phyloP scores from a whole-genome alignment of 30 jellyfish, hydroid and myxozoan genomes.

The Hydractinia echinata region DNA sequence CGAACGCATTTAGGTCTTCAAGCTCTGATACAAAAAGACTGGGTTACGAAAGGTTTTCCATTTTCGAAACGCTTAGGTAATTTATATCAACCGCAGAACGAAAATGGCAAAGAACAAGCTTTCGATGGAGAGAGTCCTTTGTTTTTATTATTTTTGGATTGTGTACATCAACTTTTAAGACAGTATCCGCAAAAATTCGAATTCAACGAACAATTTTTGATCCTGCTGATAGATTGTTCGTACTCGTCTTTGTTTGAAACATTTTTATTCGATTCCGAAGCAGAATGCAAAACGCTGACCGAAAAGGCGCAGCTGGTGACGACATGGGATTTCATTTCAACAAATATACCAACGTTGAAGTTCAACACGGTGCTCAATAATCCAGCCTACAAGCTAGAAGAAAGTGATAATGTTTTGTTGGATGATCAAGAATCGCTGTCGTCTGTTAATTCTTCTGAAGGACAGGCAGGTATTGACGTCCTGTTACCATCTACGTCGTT shows the following conservation, averaged over 20 bases:
- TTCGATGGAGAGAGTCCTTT: constrained; percentile 67
- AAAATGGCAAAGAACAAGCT: constrained; percentile 33
- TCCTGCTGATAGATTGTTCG: constrained; percentile 56
- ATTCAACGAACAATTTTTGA: constrained; percentile 70
- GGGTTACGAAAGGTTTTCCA: constrained; percentile 88
- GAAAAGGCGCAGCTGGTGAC: constrained; percentile 44
- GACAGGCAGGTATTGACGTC: not conserved
- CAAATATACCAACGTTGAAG: constrained; percentile 43
- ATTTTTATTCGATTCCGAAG: constrained; percentile 58
- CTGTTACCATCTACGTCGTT: constrained; percentile 10
- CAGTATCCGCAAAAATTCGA: constrained; percentile 75
- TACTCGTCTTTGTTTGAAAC: constrained; percentile 83
- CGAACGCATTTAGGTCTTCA: constrained; percentile 74
- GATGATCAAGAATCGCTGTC: constrained; percentile 10
- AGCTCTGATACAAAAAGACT: constrained; percentile 72
- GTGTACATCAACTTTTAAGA: constrained; percentile 61
- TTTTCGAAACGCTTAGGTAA: constrained; percentile 50
- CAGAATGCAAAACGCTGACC: constrained; percentile 33
- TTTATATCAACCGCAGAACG: not conserved
- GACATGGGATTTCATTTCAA: constrained; percentile 74
- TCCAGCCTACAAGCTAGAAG: constrained; percentile 44
- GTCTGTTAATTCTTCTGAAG: constrained; percentile 5
- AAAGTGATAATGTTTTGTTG: not conserved
- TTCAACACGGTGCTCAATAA: constrained; percentile 51
- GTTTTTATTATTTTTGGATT: constrained; percentile 69